A percentile compares a stretch with the other conserved stretches of the same genome.
Evolutionary conservation across 2,888 invertebrate genomes (phyloP).

Genomic region (Syritta pipiens): DNA sequence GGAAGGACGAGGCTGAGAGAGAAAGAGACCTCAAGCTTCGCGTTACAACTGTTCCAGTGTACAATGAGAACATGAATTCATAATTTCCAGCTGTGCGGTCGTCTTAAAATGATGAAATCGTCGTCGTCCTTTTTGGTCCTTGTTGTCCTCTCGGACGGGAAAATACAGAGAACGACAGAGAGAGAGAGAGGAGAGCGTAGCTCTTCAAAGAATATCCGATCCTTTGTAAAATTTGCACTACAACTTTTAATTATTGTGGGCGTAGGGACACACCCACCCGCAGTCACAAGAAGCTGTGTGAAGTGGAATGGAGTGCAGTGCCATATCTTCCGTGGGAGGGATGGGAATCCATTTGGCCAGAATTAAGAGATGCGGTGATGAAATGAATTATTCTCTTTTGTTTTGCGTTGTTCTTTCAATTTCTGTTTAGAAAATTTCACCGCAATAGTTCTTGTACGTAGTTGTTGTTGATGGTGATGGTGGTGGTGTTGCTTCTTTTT

Average conservation of each 20-base stretch:
- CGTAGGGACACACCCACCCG: constrained; percentile 13
- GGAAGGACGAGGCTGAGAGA: too few species aligned
- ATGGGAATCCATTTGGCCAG: constrained; percentile 5
- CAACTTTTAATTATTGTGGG: constrained; percentile 67
- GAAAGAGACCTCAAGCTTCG: constrained; percentile 7
- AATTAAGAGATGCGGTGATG: constrained; percentile 55
- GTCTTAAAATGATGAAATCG: constrained; percentile 62
- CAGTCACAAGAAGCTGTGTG: not conserved
- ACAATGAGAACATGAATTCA: constrained; percentile 52
- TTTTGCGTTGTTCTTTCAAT: constrained; percentile 21
- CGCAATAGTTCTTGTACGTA: constrained; percentile 13
- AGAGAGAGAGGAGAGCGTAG: constrained; percentile 5
- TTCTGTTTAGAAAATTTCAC: constrained; percentile 51
- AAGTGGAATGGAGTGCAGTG: not conserved
- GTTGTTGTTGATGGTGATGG: too few species aligned
- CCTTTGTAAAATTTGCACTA: constrained; percentile 63
- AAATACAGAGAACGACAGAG: not conserved
- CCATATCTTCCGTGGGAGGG: not conserved
- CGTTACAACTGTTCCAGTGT: constrained; percentile 35
- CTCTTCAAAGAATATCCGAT: constrained; percentile 60
- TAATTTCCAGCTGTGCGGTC: constrained; percentile 53
- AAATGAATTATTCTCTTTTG: constrained; percentile 63
- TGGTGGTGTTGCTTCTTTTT: too few species aligned
- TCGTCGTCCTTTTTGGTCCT: constrained; percentile 35
- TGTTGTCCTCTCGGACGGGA: not conserved